Conservation (phyloP, 53 echinoderm and acorn worm genomes). For the Actinopyga echinites region DNA sequence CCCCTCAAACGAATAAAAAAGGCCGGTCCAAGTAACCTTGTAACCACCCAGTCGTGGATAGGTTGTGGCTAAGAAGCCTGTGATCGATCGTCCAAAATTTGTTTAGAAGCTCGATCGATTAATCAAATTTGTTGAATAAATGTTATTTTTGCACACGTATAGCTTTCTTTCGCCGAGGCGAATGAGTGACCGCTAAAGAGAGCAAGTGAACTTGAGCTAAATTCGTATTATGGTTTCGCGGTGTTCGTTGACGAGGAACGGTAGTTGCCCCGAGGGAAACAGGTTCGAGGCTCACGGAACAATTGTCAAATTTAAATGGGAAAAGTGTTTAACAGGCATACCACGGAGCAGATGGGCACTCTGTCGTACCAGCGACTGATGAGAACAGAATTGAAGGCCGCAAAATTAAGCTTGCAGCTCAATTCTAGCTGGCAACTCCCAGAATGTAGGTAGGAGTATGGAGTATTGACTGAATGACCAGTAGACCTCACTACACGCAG, state of each 20-base stretch:
- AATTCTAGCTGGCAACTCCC: too few species aligned
- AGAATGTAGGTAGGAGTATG: too few species aligned
- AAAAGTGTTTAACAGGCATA: constrained; percentile 35
- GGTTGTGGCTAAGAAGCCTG: constrained; percentile 15
- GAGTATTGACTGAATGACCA: too few species aligned
- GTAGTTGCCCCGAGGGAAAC: constrained; percentile 18
- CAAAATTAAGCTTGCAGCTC: too few species aligned
- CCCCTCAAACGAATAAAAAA: too few species aligned
- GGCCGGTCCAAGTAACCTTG: constrained; percentile 5
- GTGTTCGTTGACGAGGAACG: constrained; percentile 19
- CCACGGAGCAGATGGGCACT: constrained; percentile 21
- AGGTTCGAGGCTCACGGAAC: constrained; percentile 3
- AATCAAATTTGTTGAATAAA: constrained; percentile 40
- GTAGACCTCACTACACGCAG: too few species aligned
- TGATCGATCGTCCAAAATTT: constrained; percentile 26
- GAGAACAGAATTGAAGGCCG: too few species aligned
- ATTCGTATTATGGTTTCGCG: constrained; percentile 10
- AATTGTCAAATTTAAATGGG: constrained; percentile 18
- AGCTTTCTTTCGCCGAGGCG: constrained; percentile 27
- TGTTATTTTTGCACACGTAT: constrained; percentile 33
- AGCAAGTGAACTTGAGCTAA: constrained; percentile 37
- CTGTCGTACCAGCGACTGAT: neutral
- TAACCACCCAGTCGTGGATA: neutral
- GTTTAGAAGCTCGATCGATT: constrained; percentile 28
- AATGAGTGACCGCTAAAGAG: constrained; percentile 24